phyloP scores from a whole-genome alignment of 2,113 vertebrate genomes.

The Percopsis transmontana region DNA sequence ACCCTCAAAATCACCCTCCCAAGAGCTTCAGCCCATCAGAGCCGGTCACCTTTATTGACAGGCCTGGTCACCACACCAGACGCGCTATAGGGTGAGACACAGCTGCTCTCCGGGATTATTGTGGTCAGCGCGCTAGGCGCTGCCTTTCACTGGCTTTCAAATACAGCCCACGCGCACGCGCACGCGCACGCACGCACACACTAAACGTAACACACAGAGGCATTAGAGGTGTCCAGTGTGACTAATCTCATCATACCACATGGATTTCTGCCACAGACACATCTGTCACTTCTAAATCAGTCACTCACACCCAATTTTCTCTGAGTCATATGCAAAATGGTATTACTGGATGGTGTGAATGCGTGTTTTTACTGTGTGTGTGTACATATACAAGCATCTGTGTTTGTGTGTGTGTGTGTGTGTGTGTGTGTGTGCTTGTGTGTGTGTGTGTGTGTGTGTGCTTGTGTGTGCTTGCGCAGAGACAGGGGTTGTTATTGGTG shows the following conservation, averaged over 20 bases:
- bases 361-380: constrained; percentile 13
- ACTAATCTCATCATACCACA: constrained; percentile 57
- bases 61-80: constrained; percentile 55
- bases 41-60: constrained; percentile 61
- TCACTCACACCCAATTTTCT: constrained; percentile 57
- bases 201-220: constrained; percentile 18
- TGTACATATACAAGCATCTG: background rate
- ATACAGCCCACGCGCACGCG: constrained; percentile 5
- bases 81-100: constrained; percentile 61
- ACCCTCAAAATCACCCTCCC: too few species aligned
- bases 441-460: constrained; percentile 8
- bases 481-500: constrained; percentile 34
- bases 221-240: constrained; percentile 53
- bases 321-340: constrained; percentile 58
- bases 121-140: constrained; percentile 22
- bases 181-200: constrained; percentile 21
- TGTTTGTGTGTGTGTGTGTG: constrained; percentile 19
- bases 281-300: constrained; percentile 69
- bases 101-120: constrained; percentile 68
- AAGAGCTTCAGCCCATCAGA: constrained; percentile 27
- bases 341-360: constrained; percentile 13
- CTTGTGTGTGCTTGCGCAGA: background rate
- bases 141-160: constrained; percentile 17
- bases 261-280: constrained; percentile 52
- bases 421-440: background rate